Base-by-base conservation (phyloP, 2,113 vertebrate genomes). In the Charadrius vociferus region DNA sequence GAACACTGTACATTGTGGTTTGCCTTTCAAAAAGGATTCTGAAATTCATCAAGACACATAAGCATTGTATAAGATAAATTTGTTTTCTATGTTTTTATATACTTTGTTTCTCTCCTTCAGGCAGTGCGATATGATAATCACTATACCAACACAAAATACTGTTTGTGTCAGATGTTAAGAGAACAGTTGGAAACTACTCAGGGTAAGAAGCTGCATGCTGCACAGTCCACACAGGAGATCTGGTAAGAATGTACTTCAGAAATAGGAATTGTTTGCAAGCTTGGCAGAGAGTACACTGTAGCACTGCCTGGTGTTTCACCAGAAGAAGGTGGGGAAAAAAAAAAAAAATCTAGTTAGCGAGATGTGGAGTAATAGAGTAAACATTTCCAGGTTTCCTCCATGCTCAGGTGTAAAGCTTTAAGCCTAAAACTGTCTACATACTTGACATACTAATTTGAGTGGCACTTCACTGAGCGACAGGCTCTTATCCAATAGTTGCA, bases 111-210 rank as follows among this genome's bases (percentile, higher is more conserved):
- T 93, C 94, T 91, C 81, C 68, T 77, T 4, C 97, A 99, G 99
- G 99, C 99, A 17, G 98, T 99, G 86, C 98, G 97, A 66, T 99
- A 99, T 36, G 99, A 99, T 49, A 99, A 99, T 97, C 98, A 99
- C 79, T 99, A 99, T 81, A 99, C 99, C 95, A 99, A 99, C 98
- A 99, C 99, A 24, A 99, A 99, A 94, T 99, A 99, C 96, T 99
- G 99, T 90, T 97, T 99, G 95, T 99, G 99, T 95, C 99, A 99
- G 97, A 99, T 99, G 99, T 98, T 99, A 58, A 93, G 99, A 55
- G 99, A 99, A 72, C 98, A 98, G 91, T 52, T 99, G 97, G 99
- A 99, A 97, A 99, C 99, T 22, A 94, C 98, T 29, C 97, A 98
- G 97, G 99, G 99, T 58, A 99, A 98, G 96, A 98, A 97, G 95